Evolutionary conservation across 2,113 vertebrate genomes (phyloP).

Genomic region (Callithrix jacchus): DNA sequence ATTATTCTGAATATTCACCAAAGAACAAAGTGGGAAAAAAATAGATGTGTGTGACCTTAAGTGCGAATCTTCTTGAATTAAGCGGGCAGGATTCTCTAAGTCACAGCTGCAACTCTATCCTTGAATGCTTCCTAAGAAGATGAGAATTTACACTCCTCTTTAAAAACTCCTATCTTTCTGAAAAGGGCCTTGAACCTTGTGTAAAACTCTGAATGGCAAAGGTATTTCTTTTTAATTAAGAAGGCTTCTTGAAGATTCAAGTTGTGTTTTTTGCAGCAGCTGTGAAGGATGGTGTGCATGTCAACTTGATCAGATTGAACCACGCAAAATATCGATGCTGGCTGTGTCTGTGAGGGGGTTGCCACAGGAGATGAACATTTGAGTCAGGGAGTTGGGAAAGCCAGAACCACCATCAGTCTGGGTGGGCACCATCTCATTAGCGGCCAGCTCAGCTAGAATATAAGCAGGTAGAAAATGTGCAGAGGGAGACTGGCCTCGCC

Average conservation of each 20-base stretch:
- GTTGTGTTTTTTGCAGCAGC: rapidly evolving
- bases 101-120: not conserved
- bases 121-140: not conserved
- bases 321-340: too few relatives aligned
- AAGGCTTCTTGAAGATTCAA: not conserved
- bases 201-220: not conserved
- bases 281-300: not conserved
- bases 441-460: too few relatives aligned
- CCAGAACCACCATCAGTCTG: too few relatives aligned
- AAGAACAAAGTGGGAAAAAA: not conserved
- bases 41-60: rapidly evolving
- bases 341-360: too few relatives aligned
- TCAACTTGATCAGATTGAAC: too few relatives aligned
- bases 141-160: not conserved
- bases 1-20: not conserved
- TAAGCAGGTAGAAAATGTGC: too few relatives aligned
- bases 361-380: too few relatives aligned
- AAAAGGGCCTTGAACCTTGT: not conserved
- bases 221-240: not conserved
- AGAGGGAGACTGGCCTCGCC: too few relatives aligned
- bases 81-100: not conserved
- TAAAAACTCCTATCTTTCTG: not conserved
- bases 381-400: too few relatives aligned
- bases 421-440: too few relatives aligned
- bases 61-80: not conserved